Evolutionary conservation across 1,140 invertebrate genomes (phyloP).

Genomic region (Megathymus violae): DNA sequence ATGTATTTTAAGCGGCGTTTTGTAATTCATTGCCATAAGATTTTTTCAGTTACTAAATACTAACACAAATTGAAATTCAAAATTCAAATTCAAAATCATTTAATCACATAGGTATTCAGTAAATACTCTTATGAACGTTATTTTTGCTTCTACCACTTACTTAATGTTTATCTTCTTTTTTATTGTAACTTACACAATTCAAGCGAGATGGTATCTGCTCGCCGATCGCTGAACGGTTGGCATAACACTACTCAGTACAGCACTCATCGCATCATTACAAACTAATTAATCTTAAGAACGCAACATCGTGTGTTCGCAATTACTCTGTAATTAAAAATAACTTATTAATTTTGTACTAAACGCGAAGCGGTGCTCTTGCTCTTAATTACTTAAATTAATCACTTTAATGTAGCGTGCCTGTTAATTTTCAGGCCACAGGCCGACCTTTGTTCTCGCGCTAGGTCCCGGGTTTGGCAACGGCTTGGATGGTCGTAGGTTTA

Average conservation of each 20-base stretch:
- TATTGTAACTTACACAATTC: background rate
- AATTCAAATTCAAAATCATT: no score
- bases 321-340: conserved; percentile 79
- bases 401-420: conserved; percentile 71
- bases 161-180: background rate
- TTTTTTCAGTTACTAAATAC: no score
- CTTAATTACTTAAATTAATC: conserved; percentile 76
- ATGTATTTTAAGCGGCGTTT: no score
- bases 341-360: conserved; percentile 71
- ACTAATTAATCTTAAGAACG: conserved; percentile 61
- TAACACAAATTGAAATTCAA: no score
- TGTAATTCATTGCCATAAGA: no score
- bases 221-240: background rate
- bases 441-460: conserved; percentile 60
- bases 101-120: no score
- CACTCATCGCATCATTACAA: conserved; percentile 53
- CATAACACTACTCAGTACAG: background rate
- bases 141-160: no score
- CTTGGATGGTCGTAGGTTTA: background rate
- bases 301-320: conserved; percentile 55
- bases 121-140: no score
- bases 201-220: background rate
- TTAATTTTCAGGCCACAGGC: conserved; percentile 76
- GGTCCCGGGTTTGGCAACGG: conserved; percentile 35
- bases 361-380: conserved; percentile 45